Evolutionary conservation across 2,113 vertebrate species (phyloP).

Genomic region (Thymallus thymallus): DNA sequence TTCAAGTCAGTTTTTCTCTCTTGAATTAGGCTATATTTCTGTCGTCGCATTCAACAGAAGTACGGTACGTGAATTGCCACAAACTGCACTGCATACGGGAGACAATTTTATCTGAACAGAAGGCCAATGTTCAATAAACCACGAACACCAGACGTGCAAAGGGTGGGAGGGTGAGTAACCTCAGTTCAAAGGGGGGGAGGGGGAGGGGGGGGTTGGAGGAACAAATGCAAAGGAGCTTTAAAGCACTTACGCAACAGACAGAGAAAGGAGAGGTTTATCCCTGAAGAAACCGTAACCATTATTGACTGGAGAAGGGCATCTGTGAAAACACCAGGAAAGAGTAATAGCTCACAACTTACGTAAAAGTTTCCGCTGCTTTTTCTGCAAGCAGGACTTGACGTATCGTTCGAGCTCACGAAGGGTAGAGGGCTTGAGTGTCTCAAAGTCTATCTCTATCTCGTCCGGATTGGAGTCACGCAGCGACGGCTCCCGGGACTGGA

Average conservation of each 20-base stretch:
- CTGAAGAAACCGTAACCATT: conserved; percentile 37
- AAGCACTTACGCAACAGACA: conserved; percentile 42
- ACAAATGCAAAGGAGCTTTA: neutral
- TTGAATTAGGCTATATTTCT: no score
- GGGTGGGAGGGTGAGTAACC: neutral
- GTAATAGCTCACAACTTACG: conserved; percentile 76
- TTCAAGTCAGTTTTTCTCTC: no score
- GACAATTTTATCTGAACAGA: no score
- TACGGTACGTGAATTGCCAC: no score
- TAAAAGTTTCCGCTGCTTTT: conserved; percentile 91
- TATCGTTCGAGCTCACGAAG: conserved; percentile 95
- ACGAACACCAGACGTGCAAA: neutral
- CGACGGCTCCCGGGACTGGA: conserved; percentile 93
- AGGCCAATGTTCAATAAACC: no score
- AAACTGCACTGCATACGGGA: no score
- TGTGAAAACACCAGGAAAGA: neutral
- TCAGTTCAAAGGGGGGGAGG: neutral
- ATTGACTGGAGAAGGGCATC: neutral
- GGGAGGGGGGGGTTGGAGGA: neutral
- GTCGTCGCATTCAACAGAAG: no score
- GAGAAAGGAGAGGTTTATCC: conserved; percentile 37
- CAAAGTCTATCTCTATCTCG: conserved; percentile 98
- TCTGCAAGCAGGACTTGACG: conserved; percentile 97
- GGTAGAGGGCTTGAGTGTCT: conserved; percentile 95
- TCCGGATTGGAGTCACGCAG: conserved; percentile 97